Percentiles rank a stretch among this genome's conserved stretches.
These are phyloP conservation scores for Coilia nasus DNA, from an alignment of 2,797 vertebrate genomes.

Conservation along the genomic window DNA sequence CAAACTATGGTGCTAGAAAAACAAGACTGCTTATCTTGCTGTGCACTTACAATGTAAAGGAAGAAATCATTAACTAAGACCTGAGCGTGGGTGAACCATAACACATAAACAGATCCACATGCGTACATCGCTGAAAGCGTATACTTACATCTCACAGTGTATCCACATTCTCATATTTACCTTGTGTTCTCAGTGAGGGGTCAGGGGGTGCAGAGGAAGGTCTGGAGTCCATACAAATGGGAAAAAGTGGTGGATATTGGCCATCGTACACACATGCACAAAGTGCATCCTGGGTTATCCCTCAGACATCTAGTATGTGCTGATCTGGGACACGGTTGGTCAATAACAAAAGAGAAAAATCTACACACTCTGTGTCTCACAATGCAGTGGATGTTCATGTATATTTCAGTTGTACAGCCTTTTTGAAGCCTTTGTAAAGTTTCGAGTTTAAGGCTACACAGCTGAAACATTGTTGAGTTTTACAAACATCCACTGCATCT, in stretches of 20 bases:
- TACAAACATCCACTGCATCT: too few species aligned
- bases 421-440: too few species aligned
- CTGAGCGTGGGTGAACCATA: background rate
- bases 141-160: slow-evolving; percentile 18
- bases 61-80: slow-evolving; percentile 15
- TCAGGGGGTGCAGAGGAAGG: background rate
- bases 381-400: too few species aligned
- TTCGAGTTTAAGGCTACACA: too few species aligned
- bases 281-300: background rate
- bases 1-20: slow-evolving; percentile 39
- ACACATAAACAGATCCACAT: background rate
- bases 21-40: slow-evolving; percentile 12
- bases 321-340: background rate
- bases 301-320: background rate
- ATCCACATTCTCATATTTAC: background rate
- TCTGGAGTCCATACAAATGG: background rate
- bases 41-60: slow-evolving; percentile 16
- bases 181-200: background rate
- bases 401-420: too few species aligned
- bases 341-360: too few species aligned
- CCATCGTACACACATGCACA: background rate
- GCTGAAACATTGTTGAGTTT: too few species aligned
- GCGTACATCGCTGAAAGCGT: slow-evolving; percentile 13
- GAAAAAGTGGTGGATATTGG: background rate
- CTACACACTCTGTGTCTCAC: too few species aligned